Percentiles rank a stretch among this genome's conserved stretches.
phyloP scores from a whole-genome alignment of 2,888 invertebrate genomes.

The Melanostoma scalare region DNA sequence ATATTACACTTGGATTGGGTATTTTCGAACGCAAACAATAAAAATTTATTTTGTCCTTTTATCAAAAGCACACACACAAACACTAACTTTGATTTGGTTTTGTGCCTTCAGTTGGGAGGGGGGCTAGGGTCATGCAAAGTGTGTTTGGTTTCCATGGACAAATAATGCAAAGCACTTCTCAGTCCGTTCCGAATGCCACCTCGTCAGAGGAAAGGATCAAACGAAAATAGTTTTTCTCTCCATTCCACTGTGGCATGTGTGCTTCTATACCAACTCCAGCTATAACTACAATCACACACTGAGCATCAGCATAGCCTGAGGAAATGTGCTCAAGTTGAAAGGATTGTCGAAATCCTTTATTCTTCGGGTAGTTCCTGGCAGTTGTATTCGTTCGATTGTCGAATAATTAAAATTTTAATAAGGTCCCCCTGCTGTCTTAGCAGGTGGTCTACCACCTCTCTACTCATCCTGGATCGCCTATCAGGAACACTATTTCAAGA shows the following conservation, averaged over 20 bases:
- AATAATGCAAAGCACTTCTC: slow-evolving; percentile 60
- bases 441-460: slow-evolving; percentile 39
- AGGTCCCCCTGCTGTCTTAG: slow-evolving; percentile 32
- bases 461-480: slow-evolving; percentile 1
- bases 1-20: slow-evolving; percentile 60
- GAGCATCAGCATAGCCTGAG: slow-evolving; percentile 38
- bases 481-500: slow-evolving; percentile 34
- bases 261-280: slow-evolving; percentile 19
- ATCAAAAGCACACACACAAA: slow-evolving; percentile 41
- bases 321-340: slow-evolving; percentile 57
- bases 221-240: slow-evolving; percentile 69
- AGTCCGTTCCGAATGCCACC: slow-evolving; percentile 9
- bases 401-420: slow-evolving; percentile 72
- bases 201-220: slow-evolving; percentile 57
- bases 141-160: slow-evolving; percentile 61
- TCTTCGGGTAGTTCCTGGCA: slow-evolving; percentile 42
- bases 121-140: slow-evolving; percentile 31
- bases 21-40: slow-evolving; percentile 71
- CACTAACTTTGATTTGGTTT: slow-evolving; percentile 50
- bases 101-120: slow-evolving; percentile 10
- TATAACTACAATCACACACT: slow-evolving; percentile 47
- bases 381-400: slow-evolving; percentile 62
- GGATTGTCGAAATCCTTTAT: slow-evolving; percentile 64
- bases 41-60: slow-evolving; percentile 70
- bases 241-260: slow-evolving; percentile 54